These are phyloP conservation scores for Ianthella basta DNA, from an alignment of 37 sponge, comb jelly and placozoan species.

Conservation along the genomic window DNA sequence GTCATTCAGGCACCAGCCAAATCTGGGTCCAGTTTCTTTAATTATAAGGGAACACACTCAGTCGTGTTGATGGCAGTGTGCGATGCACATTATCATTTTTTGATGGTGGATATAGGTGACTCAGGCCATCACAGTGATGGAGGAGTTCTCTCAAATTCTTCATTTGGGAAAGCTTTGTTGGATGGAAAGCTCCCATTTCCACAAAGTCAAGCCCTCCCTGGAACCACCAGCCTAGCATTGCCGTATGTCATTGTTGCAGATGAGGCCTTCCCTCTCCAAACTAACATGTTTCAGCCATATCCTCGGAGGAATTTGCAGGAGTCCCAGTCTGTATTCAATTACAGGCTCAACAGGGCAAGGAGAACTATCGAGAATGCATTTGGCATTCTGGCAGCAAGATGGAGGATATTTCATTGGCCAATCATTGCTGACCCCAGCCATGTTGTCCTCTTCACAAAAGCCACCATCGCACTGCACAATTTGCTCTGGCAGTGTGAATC, in stretches of 20 bases:
- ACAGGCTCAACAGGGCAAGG: slow-evolving; percentile 28
- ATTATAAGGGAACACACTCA: slow-evolving; percentile 5
- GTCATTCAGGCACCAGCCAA: slow-evolving; percentile 31
- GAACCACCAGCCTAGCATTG: slow-evolving; percentile 13
- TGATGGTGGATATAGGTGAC: slow-evolving; percentile 10
- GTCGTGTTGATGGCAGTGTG: slow-evolving; percentile 13
- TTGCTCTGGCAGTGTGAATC: background rate
- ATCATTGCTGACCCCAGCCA: background rate
- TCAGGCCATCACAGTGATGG: too few relatives aligned
- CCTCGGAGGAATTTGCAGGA: slow-evolving; percentile 13
- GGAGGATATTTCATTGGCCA: background rate
- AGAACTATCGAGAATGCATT: too few relatives aligned
- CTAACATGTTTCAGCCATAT: slow-evolving; percentile 7
- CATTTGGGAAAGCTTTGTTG: slow-evolving; percentile 17
- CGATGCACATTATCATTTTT: slow-evolving; percentile 12
- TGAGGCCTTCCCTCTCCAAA: slow-evolving; percentile 31
- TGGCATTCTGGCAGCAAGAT: slow-evolving; percentile 39
- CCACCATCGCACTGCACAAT: too few relatives aligned
- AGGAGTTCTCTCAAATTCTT: slow-evolving; percentile 4
- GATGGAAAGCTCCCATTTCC: background rate
- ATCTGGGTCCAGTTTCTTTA: slow-evolving; percentile 11
- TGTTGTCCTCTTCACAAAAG: background rate
- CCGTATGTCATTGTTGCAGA: slow-evolving; percentile 25
- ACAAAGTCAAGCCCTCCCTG: background rate
- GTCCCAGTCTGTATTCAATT: slow-evolving; percentile 14